Conservation (phyloP, 2,113 vertebrate species). For the Colius striatus region DNA sequence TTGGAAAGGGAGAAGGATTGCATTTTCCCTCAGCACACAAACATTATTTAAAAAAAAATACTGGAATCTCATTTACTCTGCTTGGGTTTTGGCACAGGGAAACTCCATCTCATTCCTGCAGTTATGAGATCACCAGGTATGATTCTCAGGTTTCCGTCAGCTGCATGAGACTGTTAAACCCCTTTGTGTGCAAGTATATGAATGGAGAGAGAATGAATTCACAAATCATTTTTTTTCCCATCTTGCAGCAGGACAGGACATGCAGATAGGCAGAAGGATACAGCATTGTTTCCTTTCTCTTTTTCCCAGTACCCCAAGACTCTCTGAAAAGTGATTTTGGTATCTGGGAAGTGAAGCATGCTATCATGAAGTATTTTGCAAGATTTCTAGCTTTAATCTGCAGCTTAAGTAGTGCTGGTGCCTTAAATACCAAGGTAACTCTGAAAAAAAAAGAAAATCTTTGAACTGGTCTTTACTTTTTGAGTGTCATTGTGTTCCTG, state of each 20-base stretch:
- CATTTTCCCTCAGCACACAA: background rate
- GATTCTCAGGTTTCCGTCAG: background rate
- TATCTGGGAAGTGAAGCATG: background rate
- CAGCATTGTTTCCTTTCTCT: background rate
- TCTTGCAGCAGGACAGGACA: background rate
- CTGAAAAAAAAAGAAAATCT: background rate
- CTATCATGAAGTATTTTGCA: background rate
- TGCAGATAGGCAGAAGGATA: background rate
- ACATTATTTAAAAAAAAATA: background rate
- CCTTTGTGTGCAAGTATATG: background rate
- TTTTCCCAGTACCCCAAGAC: background rate
- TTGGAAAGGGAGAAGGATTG: background rate
- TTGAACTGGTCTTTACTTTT: conserved; percentile 73
- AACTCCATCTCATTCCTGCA: background rate
- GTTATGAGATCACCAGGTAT: background rate
- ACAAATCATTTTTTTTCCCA: background rate
- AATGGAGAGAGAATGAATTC: background rate
- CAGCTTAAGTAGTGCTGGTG: conserved; percentile 15
- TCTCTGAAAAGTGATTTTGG: background rate
- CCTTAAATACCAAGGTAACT: conserved; percentile 46
- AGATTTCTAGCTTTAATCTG: conserved; percentile 35
- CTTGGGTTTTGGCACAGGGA: background rate
- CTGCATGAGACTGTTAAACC: background rate
- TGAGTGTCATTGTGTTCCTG: conserved; percentile 56
- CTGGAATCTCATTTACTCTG: background rate